These are phyloP conservation scores for Drosophila lutescens DNA, from an alignment of 2,888 invertebrate genomes.

Conservation along the genomic window DNA sequence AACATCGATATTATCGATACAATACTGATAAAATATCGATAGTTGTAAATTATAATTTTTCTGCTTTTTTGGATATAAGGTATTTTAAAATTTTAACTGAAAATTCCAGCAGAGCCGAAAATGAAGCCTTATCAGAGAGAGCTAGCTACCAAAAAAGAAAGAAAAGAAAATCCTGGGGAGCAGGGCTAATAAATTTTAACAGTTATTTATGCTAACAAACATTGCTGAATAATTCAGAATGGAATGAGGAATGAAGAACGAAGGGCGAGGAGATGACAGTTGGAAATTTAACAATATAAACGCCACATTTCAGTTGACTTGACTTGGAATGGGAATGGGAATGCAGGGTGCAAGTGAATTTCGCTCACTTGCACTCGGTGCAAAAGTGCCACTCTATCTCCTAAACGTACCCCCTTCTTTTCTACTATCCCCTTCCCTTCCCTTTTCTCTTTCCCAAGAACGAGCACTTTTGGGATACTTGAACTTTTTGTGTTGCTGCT, in stretches of 20 bases:
- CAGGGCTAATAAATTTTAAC: conserved; percentile 22
- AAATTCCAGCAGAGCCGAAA: neutral
- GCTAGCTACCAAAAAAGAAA: neutral
- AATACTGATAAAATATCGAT: too few species aligned
- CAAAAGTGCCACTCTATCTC: conserved; percentile 8
- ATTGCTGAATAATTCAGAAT: conserved; percentile 33
- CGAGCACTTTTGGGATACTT: conserved; percentile 60
- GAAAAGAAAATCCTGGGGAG: neutral
- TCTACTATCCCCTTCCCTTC: too few species aligned
- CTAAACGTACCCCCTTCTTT: conserved; percentile 1
- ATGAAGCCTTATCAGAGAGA: neutral
- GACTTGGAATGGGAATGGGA: conserved; percentile 12
- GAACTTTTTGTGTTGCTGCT: conserved; percentile 59
- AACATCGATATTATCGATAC: too few species aligned
- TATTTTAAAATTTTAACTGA: neutral
- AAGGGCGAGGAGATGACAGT: conserved; percentile 7
- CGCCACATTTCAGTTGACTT: conserved; percentile 49
- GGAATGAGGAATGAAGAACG: neutral
- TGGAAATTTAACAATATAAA: conserved; percentile 57
- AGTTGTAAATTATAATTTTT: too few species aligned
- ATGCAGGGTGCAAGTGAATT: conserved; percentile 18
- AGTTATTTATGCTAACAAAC: conserved; percentile 41
- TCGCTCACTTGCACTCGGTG: neutral
- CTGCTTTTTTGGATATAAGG: too few species aligned
- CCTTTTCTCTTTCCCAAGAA: neutral